Conservation (phyloP, 1,140 invertebrate species). For the Drosophila serrata region DNA sequence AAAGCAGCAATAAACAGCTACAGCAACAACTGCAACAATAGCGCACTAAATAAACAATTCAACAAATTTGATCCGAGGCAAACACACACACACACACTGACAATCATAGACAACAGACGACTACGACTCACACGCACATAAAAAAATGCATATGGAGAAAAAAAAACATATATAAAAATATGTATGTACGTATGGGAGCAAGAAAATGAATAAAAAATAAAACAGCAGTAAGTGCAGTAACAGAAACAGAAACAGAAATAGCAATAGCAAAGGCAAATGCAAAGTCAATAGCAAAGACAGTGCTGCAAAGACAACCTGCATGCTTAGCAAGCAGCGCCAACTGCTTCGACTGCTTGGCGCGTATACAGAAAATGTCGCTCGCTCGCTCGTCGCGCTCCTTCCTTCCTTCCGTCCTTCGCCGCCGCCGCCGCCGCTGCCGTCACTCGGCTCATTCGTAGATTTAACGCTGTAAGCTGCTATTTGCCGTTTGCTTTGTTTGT, state of each 20-base stretch:
- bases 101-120: slow-evolving; percentile 44
- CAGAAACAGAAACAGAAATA: slow-evolving; percentile 43
- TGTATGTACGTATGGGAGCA: slow-evolving; percentile 38
- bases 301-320: slow-evolving; percentile 34
- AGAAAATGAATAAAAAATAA: slow-evolving; percentile 66
- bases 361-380: slow-evolving; percentile 77
- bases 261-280: slow-evolving; percentile 12
- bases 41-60: slow-evolving; percentile 84
- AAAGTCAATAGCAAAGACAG: slow-evolving; percentile 44
- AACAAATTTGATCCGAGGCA: slow-evolving; percentile 83
- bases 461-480: slow-evolving; percentile 28
- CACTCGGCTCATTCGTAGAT: neutral
- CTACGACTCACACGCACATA: slow-evolving; percentile 73
- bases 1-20: slow-evolving; percentile 55
- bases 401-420: slow-evolving; percentile 7
- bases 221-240: slow-evolving; percentile 66
- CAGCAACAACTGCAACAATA: slow-evolving; percentile 60
- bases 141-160: slow-evolving; percentile 74
- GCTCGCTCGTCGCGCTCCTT: slow-evolving; percentile 25
- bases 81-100: slow-evolving; percentile 53
- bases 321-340: slow-evolving; percentile 24
- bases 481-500: slow-evolving; percentile 34
- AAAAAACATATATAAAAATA: slow-evolving; percentile 44
- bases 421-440: neutral
- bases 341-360: slow-evolving; percentile 40